Evolutionary conservation across 2,113 vertebrate genomes (phyloP), one percentile per base, ranked within the genome.

Genomic region (Chionomys nivalis): DNA sequence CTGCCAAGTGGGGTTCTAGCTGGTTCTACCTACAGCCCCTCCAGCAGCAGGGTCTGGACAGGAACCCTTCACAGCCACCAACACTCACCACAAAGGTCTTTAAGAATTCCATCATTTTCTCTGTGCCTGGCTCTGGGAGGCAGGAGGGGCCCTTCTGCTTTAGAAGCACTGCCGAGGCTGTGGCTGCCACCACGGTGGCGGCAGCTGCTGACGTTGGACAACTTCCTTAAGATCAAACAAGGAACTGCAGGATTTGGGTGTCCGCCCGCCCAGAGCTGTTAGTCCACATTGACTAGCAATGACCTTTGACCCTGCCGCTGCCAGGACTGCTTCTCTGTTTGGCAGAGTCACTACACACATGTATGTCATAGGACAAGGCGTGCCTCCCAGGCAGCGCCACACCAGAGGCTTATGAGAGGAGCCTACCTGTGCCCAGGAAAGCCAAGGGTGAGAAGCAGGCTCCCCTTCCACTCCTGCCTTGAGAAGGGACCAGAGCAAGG

Each of bases 81-180:
- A 63, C 95, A 98, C 98, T 98, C 95, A 98, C 98, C 98, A 98
- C 79, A 78, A 98, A 4, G n/a, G 39, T 98, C 97, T 63, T 86
- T 44, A 98, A 81, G 95, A 98, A 98, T 93, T 97, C 98, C 98
- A 94, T 98, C 96, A 94, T 94, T 91, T 86, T 91, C 88, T 3
- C 28, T 1, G 19, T 5, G n/a, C 10, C 49, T 4, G 47, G 61
- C 28, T 75, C 12, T 3, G 89, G 1, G 0, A 10, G 85, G 36
- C 17, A 3, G 72, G 79, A 3, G 76, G 83, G 70, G 26, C 49
- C 70, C 21, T 65, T 21, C 68, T 6, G 55, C 36, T 70, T 52
- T 36, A 78, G 75, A 58, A 81, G 78, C 82, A 77, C 68, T 31
- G 3, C 96, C 11, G 77, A 86, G 0, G 5, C 24, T 82, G 79